Conservation (phyloP, 2,797 vertebrate species). For the Sternarchorhynchus goeldii region DNA sequence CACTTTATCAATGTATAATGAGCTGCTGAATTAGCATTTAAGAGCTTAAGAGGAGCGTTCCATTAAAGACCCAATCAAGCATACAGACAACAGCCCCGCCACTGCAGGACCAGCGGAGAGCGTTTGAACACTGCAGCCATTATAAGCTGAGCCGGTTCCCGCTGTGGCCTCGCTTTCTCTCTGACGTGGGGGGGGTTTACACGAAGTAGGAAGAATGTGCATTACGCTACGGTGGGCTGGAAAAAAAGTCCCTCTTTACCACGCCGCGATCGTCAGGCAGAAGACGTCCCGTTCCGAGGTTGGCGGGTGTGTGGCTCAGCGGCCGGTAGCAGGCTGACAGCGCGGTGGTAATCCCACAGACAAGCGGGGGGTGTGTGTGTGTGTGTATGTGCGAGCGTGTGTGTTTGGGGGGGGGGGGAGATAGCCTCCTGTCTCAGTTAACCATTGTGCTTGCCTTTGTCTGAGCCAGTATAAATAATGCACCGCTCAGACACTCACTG, state of each 20-base stretch:
- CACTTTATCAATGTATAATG: background rate
- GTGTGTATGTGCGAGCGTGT: too few relatives aligned
- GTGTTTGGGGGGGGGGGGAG: too few relatives aligned
- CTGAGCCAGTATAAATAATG: background rate
- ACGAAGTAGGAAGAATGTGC: background rate
- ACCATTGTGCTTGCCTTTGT: background rate
- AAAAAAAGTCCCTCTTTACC: background rate
- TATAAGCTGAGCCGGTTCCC: background rate
- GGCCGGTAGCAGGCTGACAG: too few relatives aligned
- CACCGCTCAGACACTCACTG: slow-evolving; percentile 11
- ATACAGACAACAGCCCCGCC: background rate
- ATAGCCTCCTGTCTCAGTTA: too few relatives aligned
- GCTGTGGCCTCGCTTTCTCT: background rate
- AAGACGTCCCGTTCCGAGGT: background rate
- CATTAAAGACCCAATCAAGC: background rate
- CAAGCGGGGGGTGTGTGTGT: too few relatives aligned
- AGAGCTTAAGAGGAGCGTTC: slow-evolving; percentile 8
- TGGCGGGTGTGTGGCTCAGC: too few relatives aligned
- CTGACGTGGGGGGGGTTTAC: background rate
- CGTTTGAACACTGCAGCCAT: background rate
- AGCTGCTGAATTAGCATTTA: slow-evolving; percentile 5
- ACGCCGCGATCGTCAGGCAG: background rate
- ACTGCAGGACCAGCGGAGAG: background rate
- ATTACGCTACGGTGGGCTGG: slow-evolving; percentile 2
- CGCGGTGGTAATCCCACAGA: too few relatives aligned